Base-by-base conservation (phyloP, 2,797 vertebrate genomes). In the Babyrousa celebensis region DNA sequence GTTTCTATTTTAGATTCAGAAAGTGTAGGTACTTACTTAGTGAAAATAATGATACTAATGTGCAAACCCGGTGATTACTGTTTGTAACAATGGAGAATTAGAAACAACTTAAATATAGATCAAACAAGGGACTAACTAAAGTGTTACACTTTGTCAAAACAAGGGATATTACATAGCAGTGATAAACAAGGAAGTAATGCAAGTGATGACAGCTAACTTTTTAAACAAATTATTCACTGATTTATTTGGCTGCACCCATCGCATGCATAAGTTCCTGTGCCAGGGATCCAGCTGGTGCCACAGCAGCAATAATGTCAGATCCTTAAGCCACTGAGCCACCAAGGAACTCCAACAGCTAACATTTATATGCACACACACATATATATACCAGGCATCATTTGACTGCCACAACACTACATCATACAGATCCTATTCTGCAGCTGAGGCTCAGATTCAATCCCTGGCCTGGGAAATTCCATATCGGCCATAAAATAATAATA, bases 31-130 rank as follows among this genome's bases (percentile, higher is more conserved):
- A 43, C 78, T 60, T 80, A 87, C 79, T 75, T 79, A 90, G 40
- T 91, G 71, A 40, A 97, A 90, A 70, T 86, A 89, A 83, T 84
- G 65, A 95, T n/a, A 96, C 43, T 93, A 71, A 93, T 43, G 12
- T 74, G 56, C 36, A 78, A 84, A 93, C 10, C 72, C n/a, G 7
- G 12, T 62, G 67, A 96, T 48, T 86, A 86, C 52, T 72, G 18
- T 89, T 74, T 83, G n/a, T 68, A 95, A 70, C 7, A 56, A 40
- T 16, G 52, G 71, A 91, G 20, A 63, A 89, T 93, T 40, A 83
- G 17, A 74, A 91, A 58, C n/a, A 79, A 48, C 23, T 58, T 78
- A 84, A 84, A 78, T 71, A 78, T 20, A 1, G n/a, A 77, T 62
- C 27, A 90, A 90, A 65, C 65, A 93, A 87, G 12, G 20, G 70